Evolutionary conservation across 2,888 invertebrate species (phyloP), one percentile per base, ranked within the genome.

Genomic region (Drosophila ustulata): DNA sequence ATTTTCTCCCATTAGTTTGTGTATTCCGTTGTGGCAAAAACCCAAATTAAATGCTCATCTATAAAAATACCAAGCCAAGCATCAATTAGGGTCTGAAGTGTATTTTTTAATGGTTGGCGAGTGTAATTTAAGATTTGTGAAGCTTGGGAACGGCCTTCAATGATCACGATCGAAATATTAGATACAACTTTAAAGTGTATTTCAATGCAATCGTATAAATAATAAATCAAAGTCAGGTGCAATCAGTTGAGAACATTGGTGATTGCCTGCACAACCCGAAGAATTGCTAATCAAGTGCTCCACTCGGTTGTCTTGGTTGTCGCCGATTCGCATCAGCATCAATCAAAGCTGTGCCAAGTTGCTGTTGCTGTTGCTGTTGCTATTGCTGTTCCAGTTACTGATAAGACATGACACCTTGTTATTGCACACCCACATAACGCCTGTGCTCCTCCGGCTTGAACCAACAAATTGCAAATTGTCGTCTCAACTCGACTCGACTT

Each of bases 341-440:
- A 74, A 74, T 74, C 75, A 70, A 62, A 58, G 45, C 34, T 23
- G 43, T 62, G 49, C 28, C 59, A 61, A 37, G 30, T 50, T 34
- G 6, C 46, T n/a, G n/a, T 47, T 26, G n/a, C 6, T 18, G 4
- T 43, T 9, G 46, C 37, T 9, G 11, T 37, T 46, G 11, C 26
- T 61, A 57, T 46, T 26, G n/a, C 6, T 18, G 4, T 43, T 11
- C 56, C 37, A 13, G 13, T 37, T 46, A 9, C 26, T 61, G 61
- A 74, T 70, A 74, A 70, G 61, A 55, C 34, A 25, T 55, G 71
- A 66, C 75, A 75, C 71, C 74, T 74, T 61, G 49, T 50, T 39
- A 39, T 23, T 63, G 55, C 51, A 71, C 70, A 47, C 46, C 37
- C 46, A 56, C 46, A 56, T 26, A 32, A 30, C 4, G 8, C 41